Conservation (phyloP, 2,797 vertebrate species). For the Rachycentron canadum region DNA sequence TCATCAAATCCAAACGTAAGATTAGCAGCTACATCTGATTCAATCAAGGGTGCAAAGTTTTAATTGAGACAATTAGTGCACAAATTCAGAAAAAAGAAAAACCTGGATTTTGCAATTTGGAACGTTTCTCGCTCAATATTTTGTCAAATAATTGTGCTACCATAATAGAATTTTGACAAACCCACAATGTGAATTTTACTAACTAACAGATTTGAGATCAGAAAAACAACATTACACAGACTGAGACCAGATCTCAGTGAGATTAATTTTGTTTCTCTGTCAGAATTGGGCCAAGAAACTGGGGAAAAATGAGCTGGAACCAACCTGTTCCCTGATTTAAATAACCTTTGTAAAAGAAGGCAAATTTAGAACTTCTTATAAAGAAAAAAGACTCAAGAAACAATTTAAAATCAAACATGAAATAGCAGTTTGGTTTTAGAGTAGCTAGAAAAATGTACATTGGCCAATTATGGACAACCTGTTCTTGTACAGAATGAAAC, state of each 20-base stretch:
- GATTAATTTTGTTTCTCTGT: constrained; percentile 48
- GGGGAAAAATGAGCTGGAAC: constrained; percentile 78
- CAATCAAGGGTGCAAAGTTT: constrained; percentile 51
- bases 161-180: constrained; percentile 1
- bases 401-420: constrained; percentile 66
- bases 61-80: constrained; percentile 14
- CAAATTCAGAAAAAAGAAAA: constrained; percentile 3
- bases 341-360: constrained; percentile 85
- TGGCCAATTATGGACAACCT: constrained; percentile 20
- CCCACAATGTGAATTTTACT: constrained; percentile 2
- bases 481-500: constrained; percentile 10
- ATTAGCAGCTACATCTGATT: constrained; percentile 56
- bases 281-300: constrained; percentile 67
- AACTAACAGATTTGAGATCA: constrained; percentile 60
- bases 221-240: constrained; percentile 73
- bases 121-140: background rate
- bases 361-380: constrained; percentile 84
- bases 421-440: constrained; percentile 42
- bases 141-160: constrained; percentile 47
- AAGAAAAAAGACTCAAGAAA: constrained; percentile 80
- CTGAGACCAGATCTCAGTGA: constrained; percentile 63
- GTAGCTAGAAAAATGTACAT: constrained; percentile 28
- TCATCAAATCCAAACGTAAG: constrained; percentile 57
- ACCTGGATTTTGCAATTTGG: background rate
- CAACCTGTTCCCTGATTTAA: constrained; percentile 84